phyloP scores from a whole-genome alignment of 2,888 invertebrate genomes.

The Hirtodrosophila duncani region DNA sequence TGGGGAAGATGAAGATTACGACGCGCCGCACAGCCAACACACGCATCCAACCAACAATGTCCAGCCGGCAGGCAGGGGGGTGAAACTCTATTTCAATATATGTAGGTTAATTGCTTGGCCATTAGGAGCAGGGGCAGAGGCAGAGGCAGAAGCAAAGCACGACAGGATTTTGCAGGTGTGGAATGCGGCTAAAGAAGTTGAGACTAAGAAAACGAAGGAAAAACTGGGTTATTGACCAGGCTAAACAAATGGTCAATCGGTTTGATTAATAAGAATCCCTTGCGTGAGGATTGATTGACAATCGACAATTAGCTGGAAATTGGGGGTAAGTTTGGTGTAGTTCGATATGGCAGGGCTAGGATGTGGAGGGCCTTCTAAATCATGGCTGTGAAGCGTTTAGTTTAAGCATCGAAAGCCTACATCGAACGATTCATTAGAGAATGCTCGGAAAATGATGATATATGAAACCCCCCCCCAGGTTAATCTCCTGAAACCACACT shows the following conservation, averaged over 20 bases:
- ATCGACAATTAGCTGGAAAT: no score
- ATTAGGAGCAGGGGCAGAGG: constrained; percentile 35
- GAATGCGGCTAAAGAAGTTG: constrained; percentile 41
- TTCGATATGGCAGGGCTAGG: no score
- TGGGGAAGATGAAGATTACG: constrained; percentile 26
- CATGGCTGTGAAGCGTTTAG: no score
- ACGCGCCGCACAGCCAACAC: constrained; percentile 36
- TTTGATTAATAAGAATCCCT: constrained; percentile 33
- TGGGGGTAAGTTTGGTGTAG: no score
- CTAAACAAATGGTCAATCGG: constrained; percentile 27
- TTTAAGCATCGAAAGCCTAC: no score
- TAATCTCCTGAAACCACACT: no score
- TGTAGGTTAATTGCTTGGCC: constrained; percentile 66
- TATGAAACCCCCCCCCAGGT: no score
- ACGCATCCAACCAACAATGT: constrained; percentile 17
- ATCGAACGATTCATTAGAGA: no score
- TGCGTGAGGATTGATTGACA: constrained; percentile 9
- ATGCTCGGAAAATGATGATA: no score
- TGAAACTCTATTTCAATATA: constrained; percentile 41
- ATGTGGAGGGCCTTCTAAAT: no score
- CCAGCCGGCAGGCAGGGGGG: constrained; percentile 14
- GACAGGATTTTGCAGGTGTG: constrained; percentile 37
- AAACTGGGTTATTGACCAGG: constrained; percentile 35
- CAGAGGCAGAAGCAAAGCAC: constrained; percentile 34
- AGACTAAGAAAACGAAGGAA: constrained; percentile 19